phyloP scores from a whole-genome alignment of 2,888 invertebrate genomes.

The Callosobruchus maculatus region DNA sequence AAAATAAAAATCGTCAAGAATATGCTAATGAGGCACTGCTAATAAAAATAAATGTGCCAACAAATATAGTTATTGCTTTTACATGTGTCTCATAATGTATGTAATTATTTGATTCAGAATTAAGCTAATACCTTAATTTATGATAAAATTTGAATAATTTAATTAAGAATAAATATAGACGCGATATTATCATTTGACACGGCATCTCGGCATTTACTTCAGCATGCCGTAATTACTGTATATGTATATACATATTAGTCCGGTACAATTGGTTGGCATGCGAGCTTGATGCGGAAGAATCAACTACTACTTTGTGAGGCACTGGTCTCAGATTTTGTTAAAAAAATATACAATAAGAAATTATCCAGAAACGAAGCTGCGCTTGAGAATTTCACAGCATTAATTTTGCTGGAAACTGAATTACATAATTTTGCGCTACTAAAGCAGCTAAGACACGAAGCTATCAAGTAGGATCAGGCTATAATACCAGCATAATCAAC shows the following conservation, averaged over 20 bases:
- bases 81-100: not conserved
- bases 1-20: not conserved
- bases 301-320: no score
- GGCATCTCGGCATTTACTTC: not conserved
- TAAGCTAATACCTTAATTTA: not conserved
- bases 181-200: not conserved
- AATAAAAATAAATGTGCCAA: not conserved
- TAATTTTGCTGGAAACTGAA: no score
- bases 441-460: no score
- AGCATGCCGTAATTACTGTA: not conserved
- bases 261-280: not conserved
- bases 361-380: no score
- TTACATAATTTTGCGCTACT: no score
- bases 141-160: not conserved
- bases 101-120: not conserved
- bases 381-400: no score
- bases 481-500: not conserved
- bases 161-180: not conserved
- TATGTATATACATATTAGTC: not conserved
- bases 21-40: not conserved
- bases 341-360: no score
- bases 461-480: not conserved
- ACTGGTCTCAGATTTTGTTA: no score
- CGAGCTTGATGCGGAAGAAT: no score
- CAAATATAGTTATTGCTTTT: not conserved